Evolutionary conservation across 2,888 invertebrate genomes (phyloP).

Genomic region (Synanthedon myopaeformis): DNA sequence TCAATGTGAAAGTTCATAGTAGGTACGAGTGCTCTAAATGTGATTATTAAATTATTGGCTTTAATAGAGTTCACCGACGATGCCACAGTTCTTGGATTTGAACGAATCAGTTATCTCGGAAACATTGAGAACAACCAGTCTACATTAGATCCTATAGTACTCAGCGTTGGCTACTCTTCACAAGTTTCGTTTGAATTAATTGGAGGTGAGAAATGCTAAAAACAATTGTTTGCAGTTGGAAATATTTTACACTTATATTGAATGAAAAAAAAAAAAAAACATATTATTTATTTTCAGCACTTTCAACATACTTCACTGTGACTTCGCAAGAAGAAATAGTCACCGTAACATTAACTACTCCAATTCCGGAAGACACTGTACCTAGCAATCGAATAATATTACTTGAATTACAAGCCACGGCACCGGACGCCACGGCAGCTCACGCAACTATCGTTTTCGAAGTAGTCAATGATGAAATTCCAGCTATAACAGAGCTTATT

Average conservation of each 20-base stretch:
- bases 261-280: too few relatives aligned
- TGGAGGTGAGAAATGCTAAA: conserved; percentile 16
- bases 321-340: not conserved
- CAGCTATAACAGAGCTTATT: conserved; percentile 1
- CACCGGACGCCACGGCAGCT: conserved; percentile 3
- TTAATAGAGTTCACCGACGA: not conserved
- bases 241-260: too few relatives aligned
- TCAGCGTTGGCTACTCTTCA: conserved; percentile 11
- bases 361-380: conserved; percentile 3
- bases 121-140: conserved; percentile 1
- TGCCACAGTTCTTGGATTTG: conserved; percentile 9
- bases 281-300: not conserved
- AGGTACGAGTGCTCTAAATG: not conserved
- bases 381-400: conserved; percentile 2
- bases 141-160: conserved; percentile 8
- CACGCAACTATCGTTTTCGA: conserved; percentile 4
- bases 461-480: conserved; percentile 2
- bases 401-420: conserved; percentile 3
- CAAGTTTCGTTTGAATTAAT: conserved; percentile 10
- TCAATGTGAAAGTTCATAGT: too few relatives aligned
- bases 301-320: conserved; percentile 1
- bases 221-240: too few relatives aligned
- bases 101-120: conserved; percentile 13
- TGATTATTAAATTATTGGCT: not conserved
- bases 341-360: conserved; percentile 1